Conservation (phyloP, 2,797 vertebrate genomes). For the Sebastes kiyomatsui region DNA sequence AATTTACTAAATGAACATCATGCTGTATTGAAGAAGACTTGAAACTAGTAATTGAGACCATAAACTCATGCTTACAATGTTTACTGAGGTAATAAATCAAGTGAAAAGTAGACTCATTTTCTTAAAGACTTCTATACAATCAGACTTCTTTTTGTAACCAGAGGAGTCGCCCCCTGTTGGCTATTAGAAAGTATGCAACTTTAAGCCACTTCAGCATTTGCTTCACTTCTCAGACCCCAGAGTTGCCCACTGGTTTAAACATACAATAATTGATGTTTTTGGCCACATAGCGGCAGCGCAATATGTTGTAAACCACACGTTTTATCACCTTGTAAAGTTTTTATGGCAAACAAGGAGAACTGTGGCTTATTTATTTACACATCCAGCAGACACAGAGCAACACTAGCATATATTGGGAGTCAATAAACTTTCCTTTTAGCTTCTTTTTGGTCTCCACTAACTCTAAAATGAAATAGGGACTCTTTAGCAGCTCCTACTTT, state of each 20-base stretch:
- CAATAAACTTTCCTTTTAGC: not conserved
- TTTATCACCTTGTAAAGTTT: not conserved
- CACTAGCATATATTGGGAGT: not conserved
- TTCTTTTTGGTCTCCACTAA: not conserved
- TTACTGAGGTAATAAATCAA: no score
- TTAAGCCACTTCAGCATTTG: no score
- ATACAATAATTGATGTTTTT: not conserved
- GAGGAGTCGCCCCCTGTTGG: no score
- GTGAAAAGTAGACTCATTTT: no score
- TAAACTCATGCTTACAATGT: no score
- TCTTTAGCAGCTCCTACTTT: not conserved
- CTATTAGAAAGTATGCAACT: no score
- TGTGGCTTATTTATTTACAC: not conserved
- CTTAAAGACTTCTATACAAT: no score
- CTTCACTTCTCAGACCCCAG: no score
- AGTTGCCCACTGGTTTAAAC: not conserved
- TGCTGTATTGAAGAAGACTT: no score
- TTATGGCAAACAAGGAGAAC: not conserved
- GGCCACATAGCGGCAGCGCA: not conserved
- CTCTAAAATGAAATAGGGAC: not conserved
- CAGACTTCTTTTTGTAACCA: no score
- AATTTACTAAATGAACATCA: no score
- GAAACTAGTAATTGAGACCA: no score
- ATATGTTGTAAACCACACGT: not conserved
- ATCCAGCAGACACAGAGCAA: not conserved